These are phyloP conservation scores for Limnephilus auricula DNA, from an alignment of 2,888 invertebrate species.

Conservation along the genomic window DNA sequence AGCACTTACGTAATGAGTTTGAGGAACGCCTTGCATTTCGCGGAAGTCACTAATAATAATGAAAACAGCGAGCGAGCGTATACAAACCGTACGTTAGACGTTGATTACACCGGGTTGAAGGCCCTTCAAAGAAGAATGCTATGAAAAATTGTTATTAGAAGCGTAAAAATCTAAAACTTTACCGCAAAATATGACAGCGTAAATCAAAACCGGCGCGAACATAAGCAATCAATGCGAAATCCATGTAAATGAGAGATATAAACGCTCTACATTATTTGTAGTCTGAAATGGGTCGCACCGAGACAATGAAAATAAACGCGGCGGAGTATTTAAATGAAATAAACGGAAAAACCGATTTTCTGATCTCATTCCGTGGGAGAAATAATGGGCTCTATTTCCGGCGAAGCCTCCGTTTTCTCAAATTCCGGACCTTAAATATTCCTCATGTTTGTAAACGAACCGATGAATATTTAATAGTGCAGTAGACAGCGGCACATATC, in stretches of 20 bases:
- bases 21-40: not conserved
- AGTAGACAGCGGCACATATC: not conserved
- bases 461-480: slow-evolving; percentile 19
- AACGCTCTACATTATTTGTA: not conserved
- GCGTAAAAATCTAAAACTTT: not conserved
- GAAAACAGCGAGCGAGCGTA: not conserved
- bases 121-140: not conserved
- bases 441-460: slow-evolving; percentile 28
- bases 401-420: not conserved
- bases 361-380: not conserved
- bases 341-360: not conserved
- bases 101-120: not conserved
- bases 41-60: not conserved
- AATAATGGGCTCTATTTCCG: not conserved
- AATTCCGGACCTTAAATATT: slow-evolving; percentile 4
- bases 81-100: not conserved
- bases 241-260: not conserved
- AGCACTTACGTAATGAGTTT: slow-evolving; percentile 2
- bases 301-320: not conserved
- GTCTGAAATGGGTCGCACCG: not conserved
- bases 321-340: not conserved
- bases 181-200: not conserved
- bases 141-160: not conserved
- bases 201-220: not conserved
- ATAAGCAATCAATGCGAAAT: not conserved